Evolutionary conservation across 2,797 vertebrate species (phyloP).

Genomic region (Chelmon rostratus): DNA sequence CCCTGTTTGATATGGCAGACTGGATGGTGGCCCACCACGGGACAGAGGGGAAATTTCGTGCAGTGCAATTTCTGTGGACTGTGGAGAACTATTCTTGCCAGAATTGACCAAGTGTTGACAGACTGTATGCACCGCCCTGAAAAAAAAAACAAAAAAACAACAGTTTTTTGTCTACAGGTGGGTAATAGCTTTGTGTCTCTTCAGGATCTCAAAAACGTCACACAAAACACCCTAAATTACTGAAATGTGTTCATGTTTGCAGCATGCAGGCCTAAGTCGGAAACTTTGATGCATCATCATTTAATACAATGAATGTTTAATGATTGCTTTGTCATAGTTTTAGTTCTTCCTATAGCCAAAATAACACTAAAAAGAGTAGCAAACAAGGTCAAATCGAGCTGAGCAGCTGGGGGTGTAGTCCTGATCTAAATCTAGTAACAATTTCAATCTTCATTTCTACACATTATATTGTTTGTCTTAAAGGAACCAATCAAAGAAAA

Average conservation of each 20-base stretch:
- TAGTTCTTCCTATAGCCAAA: not conserved
- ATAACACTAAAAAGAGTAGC: not conserved
- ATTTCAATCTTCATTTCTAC: not conserved
- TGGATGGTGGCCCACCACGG: conserved; percentile 49
- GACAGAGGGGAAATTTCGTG: conserved; percentile 62
- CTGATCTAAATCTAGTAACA: not conserved
- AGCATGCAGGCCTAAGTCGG: not conserved
- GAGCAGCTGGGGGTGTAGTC: not conserved
- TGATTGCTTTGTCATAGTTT: not conserved
- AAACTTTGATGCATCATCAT: not conserved
- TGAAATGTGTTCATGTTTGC: conserved; percentile 3
- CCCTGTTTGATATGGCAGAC: conserved; percentile 57
- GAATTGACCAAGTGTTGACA: conserved; percentile 31
- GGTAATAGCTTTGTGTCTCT: not conserved
- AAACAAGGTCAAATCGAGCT: conserved; percentile 4
- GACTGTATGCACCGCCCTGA: not conserved
- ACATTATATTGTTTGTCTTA: conserved; percentile 9
- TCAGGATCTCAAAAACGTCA: conserved; percentile 2
- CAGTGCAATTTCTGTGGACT: conserved; percentile 52
- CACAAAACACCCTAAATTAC: not conserved
- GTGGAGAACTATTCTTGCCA: conserved; percentile 38
- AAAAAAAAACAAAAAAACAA: too few species aligned
- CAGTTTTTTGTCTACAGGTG: conserved; percentile 4
- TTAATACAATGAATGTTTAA: not conserved
- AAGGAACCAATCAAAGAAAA: not conserved